Percentiles rank a stretch among this genome's conserved stretches.
phyloP scores from a whole-genome alignment of 2,797 vertebrate species.

The Epinephelus malabaricus region DNA sequence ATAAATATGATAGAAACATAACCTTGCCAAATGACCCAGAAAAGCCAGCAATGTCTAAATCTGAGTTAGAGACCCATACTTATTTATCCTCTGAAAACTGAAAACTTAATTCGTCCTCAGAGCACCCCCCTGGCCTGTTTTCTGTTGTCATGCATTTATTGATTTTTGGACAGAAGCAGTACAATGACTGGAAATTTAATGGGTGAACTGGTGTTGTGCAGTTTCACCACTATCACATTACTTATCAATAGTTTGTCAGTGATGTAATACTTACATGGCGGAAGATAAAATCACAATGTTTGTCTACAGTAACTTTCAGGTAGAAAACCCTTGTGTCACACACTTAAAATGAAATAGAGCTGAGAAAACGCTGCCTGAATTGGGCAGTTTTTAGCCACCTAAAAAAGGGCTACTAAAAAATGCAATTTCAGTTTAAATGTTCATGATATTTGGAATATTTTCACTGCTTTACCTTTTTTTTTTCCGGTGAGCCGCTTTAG shows the following conservation, averaged over 20 bases:
- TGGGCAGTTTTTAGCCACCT: no score
- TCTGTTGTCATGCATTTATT: constrained; percentile 33
- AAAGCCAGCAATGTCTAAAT: constrained; percentile 1
- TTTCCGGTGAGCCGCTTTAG: no score
- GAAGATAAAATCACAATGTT: neutral
- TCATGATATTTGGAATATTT: no score
- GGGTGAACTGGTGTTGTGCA: neutral
- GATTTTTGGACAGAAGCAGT: constrained; percentile 13
- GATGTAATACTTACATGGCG: neutral
- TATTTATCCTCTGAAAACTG: constrained; percentile 4
- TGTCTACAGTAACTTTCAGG: no score
- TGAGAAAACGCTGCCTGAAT: no score
- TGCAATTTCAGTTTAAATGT: no score
- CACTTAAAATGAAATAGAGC: no score
- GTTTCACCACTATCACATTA: neutral
- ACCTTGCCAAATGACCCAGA: constrained; percentile 7
- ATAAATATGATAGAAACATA: constrained; percentile 11
- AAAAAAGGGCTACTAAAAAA: no score
- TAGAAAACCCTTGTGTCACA: no score
- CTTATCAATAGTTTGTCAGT: neutral
- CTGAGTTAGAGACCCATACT: neutral
- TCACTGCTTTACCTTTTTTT: no score
- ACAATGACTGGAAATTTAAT: neutral
- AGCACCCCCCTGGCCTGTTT: neutral
- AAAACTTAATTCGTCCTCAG: constrained; percentile 6